Base-by-base conservation (phyloP, 2,888 invertebrate genomes). In the Cephus nigrinus region DNA sequence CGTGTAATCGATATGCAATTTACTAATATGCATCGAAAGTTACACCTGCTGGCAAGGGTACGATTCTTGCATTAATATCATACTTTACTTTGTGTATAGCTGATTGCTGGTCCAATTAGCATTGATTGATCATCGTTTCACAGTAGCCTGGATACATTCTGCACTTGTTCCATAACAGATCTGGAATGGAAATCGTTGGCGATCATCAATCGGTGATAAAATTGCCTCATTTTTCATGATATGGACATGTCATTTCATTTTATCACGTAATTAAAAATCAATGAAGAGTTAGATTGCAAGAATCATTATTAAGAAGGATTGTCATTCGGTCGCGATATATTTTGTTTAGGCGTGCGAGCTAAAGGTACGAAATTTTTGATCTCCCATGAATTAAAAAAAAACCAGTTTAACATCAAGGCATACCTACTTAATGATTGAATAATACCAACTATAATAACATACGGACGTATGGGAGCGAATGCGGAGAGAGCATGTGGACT, bases 41-140 rank as follows among this genome's bases (percentile, higher is more conserved):
- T 69, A 69, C 76, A 78, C 85, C 84, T 86, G 82, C 86, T 86
- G 86, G 87, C 76, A 85, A 86, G 84, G 40, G 83, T 85, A 69
- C 69, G 31, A 76, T 31, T 68, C 36, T 55, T 74, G n/a, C 35
- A 71, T 74, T 77, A 40, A 76, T 75, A 75, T 76, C 15, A 71
- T 79, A 75, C 68, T 68, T 75, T 40, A 75, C 69, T 72, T 69
- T 76, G 75, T 12, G 74, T 73, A 15, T 74, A 73, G 84, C 83
- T 85, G 82, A 86, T 89, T 87, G 89, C 89, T 86, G 89, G 89
- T 82, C 40, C 88, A 84, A 86, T 89, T 84, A 85, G 84, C 79
- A 15, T 76, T 74, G 78, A 79, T 79, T 78, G 72, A 77, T 69
- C n/a, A 74, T 75, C 23, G 9, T 23, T 23, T 55, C 40, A 55